Evolutionary conservation across 2,113 vertebrate genomes (phyloP).

Genomic region (Puma concolor): DNA sequence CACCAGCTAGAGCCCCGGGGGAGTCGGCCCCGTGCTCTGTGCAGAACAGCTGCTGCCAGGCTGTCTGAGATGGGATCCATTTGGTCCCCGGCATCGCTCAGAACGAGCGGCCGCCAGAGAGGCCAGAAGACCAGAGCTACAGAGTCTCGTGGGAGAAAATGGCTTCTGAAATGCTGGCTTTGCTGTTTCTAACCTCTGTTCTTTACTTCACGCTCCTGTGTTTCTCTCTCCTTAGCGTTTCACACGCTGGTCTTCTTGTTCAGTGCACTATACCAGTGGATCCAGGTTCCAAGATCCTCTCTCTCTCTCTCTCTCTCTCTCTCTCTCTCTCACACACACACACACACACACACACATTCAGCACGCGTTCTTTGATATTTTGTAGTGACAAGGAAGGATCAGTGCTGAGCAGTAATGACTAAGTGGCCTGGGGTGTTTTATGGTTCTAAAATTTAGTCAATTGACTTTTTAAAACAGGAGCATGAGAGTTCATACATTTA

Average conservation of each 20-base stretch:
- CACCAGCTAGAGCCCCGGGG: neutral
- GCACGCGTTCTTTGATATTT: neutral
- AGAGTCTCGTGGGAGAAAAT: neutral
- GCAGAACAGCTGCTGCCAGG: neutral
- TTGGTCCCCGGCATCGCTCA: constrained; percentile 1
- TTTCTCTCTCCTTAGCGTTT: neutral
- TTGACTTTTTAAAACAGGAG: constrained; percentile 5
- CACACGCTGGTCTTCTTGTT: neutral
- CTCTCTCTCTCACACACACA: neutral
- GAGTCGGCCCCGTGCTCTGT: neutral
- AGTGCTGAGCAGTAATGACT: neutral
- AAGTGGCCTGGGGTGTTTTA: neutral
- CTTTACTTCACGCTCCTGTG: accelerated
- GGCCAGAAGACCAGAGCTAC: neutral
- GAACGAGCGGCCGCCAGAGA: neutral
- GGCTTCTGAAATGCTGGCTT: neutral
- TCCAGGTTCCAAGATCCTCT: neutral
- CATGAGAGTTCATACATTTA: neutral
- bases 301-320: neutral
- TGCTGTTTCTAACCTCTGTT: no score
- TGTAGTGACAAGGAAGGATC: neutral
- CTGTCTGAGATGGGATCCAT: neutral
- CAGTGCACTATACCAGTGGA: neutral
- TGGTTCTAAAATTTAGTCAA: neutral
- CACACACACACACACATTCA: neutral